Conservation (phyloP, 2,113 vertebrate genomes). For the Lophotis ruficrista region DNA sequence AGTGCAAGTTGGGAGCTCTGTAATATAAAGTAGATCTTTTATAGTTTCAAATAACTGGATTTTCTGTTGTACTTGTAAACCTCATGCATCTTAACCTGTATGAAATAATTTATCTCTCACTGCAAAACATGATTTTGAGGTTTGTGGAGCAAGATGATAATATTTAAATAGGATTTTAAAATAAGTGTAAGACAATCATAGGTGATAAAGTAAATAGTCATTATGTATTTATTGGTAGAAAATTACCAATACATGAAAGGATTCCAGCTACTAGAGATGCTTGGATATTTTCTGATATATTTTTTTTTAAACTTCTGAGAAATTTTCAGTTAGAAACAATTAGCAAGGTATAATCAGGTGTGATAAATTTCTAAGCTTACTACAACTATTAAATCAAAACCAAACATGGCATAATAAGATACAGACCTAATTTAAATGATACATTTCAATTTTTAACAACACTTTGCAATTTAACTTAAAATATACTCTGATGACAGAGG, state of each 20-base stretch:
- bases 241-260: not conserved
- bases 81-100: not conserved
- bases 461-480: not conserved
- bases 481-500: not conserved
- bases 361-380: not conserved
- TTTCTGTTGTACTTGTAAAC: not conserved
- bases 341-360: not conserved
- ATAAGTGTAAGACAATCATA: not conserved
- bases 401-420: not conserved
- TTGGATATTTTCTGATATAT: not conserved
- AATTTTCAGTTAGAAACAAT: not conserved
- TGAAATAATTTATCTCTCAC: not conserved
- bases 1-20: not conserved
- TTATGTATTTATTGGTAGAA: not conserved
- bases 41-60: not conserved
- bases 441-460: not conserved
- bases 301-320: not conserved
- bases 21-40: not conserved
- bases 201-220: not conserved
- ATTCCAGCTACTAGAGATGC: not conserved
- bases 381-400: not conserved
- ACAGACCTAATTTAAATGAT: not conserved
- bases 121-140: not conserved
- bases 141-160: not conserved
- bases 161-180: not conserved